Conservation (phyloP, 2,888 invertebrate species). For the Lissonota sp. region DNA sequence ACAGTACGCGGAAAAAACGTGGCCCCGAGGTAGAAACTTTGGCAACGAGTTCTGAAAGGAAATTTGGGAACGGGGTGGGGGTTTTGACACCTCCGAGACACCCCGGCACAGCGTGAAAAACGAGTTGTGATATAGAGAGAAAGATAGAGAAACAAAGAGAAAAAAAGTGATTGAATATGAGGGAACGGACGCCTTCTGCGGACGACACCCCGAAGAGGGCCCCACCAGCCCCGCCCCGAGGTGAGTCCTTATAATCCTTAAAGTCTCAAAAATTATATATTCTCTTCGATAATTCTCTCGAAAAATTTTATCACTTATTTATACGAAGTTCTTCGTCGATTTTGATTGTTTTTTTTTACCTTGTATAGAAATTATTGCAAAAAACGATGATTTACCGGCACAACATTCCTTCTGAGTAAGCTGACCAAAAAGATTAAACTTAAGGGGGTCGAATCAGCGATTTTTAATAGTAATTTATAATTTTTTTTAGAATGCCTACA, state of each 20-base stretch:
- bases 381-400: too few relatives aligned
- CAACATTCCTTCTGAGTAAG: too few relatives aligned
- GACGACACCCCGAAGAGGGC: conserved; percentile 83
- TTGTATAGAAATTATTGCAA: too few relatives aligned
- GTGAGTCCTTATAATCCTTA: conserved; percentile 73
- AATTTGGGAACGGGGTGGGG: conserved; percentile 22
- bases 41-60: conserved; percentile 73
- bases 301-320: neutral
- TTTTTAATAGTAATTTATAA: too few relatives aligned
- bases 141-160: neutral
- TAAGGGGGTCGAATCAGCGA: too few relatives aligned
- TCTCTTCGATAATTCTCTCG: neutral
- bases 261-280: neutral
- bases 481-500: too few relatives aligned
- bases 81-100: conserved; percentile 32
- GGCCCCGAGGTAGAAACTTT: conserved; percentile 74
- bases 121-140: neutral
- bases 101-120: neutral
- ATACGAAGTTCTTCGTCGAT: too few relatives aligned
- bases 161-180: conserved; percentile 73
- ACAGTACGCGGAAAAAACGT: conserved; percentile 71
- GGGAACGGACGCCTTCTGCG: conserved; percentile 83
- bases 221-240: conserved; percentile 81
- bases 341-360: too few relatives aligned
- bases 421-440: too few relatives aligned